Base-by-base conservation (phyloP, 2,888 invertebrate species). In the Iphiclides podalirius region DNA sequence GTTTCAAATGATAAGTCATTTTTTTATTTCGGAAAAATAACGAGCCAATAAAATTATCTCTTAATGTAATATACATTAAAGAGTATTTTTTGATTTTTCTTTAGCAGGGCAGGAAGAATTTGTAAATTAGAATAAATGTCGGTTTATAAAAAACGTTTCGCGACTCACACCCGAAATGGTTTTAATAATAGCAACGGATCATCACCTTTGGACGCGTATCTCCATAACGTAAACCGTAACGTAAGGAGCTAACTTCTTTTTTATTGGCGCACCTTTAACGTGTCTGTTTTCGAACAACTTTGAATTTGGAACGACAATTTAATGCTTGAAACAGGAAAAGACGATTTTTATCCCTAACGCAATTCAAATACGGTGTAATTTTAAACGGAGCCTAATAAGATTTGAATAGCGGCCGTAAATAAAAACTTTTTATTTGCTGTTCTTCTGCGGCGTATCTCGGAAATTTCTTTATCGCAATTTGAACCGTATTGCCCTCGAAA, bases 201-300 rank as follows among this genome's bases (percentile, higher is more conserved):
- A 64, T 61, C 67, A 64, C 74, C 77, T 72, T 71, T 62, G 75
- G 72, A 59, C 69, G 68, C 66, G 61, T 65, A 72, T 67, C 75
- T 75, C 78, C 75, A 71, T 80, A 74, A 79, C 75, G 67, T 12
- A 8, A 11, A 12, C 69, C 70, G 65, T 70, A 71, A 79, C 78
- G 75, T 78, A 87, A 87, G 86, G 79, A 75, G 81, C 79, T 82
- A 83, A 87, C 83, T 83, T 83, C 80, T 78, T 82, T 88, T 88
- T 87, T 88, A 88, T 84, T 73, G 78, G 70, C 76, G 63, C 83
- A 85, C 87, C 86, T 87, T 84, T 83, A 83, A 79, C 77, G 79
- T 65, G 73, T 75, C 75, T 75, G 72, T 73, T 72, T 82, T 74
- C 75, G 64, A 79, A 82, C 79, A 83, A 83, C 79, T 87, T 86